Percentiles rank a stretch among this genome's conserved stretches.
phyloP scores from a whole-genome alignment of 2,113 vertebrate genomes.

The Mobula hypostoma region DNA sequence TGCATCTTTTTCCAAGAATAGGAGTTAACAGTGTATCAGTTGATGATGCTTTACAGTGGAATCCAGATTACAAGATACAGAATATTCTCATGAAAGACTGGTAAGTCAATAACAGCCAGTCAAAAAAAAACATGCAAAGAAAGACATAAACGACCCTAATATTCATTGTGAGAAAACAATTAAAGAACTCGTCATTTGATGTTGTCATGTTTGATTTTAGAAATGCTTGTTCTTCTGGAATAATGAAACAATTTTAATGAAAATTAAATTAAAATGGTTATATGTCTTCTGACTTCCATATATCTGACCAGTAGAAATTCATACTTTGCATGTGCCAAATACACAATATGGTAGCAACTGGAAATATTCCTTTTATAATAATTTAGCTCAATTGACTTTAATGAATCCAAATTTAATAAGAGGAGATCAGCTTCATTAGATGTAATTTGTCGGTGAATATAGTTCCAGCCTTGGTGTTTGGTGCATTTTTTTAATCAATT shows the following conservation, averaged over 20 bases:
- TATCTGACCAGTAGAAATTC: background rate
- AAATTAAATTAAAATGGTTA: background rate
- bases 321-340: too few relatives aligned
- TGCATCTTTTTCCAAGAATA: conserved; percentile 37
- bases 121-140: background rate
- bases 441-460: too few relatives aligned
- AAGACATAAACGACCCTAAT: background rate
- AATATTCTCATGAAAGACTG: conserved; percentile 37
- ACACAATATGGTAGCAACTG: too few relatives aligned
- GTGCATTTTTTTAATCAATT: background rate
- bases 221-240: background rate
- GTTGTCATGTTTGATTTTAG: background rate
- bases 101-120: conserved; percentile 20
- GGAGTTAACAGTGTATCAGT: conserved; percentile 2
- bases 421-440: too few relatives aligned
- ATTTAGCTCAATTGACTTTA: too few relatives aligned
- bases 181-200: background rate
- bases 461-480: background rate
- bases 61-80: conserved; percentile 26
- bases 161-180: background rate
- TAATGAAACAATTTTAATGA: background rate
- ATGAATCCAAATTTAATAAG: too few relatives aligned
- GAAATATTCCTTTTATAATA: too few relatives aligned
- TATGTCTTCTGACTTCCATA: background rate
- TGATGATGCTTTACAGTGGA: conserved; percentile 30